Conservation (phyloP, 2,797 vertebrate species). For the Neopelma chrysocephalum region DNA sequence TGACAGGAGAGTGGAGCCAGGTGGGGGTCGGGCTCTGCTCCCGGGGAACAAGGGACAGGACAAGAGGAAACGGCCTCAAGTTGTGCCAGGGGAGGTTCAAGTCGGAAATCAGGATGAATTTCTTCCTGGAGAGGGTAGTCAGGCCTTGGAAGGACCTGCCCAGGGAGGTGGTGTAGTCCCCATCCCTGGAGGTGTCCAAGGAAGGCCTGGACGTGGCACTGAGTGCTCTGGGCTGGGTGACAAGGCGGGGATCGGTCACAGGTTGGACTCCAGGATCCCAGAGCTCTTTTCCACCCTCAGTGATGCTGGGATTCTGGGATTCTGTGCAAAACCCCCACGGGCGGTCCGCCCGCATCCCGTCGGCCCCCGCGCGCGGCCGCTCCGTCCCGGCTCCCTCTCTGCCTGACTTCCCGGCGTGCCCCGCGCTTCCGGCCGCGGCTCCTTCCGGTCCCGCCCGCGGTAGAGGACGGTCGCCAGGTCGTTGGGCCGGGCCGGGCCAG, state of each 20-base stretch:
- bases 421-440: neutral
- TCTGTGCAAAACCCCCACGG: rapidly evolving
- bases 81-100: neutral
- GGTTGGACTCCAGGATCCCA: rapidly evolving
- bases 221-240: rapidly evolving
- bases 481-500: neutral
- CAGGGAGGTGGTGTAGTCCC: neutral
- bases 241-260: rapidly evolving
- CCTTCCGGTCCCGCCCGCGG: neutral
- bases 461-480: constrained; percentile 26
- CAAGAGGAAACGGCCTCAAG: neutral
- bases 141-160: neutral
- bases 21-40: neutral
- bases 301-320: rapidly evolving
- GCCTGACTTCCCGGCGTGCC: neutral
- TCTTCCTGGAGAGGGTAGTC: neutral
- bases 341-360: neutral
- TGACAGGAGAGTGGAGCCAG: neutral
- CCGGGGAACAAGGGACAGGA: neutral
- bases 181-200: neutral
- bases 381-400: neutral
- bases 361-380: neutral
- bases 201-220: rapidly evolving
- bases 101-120: neutral
- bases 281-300: rapidly evolving